Percentiles rank a stretch among this genome's conserved stretches.
phyloP scores from a whole-genome alignment of 2,888 invertebrate species.

The Macaria notata region DNA sequence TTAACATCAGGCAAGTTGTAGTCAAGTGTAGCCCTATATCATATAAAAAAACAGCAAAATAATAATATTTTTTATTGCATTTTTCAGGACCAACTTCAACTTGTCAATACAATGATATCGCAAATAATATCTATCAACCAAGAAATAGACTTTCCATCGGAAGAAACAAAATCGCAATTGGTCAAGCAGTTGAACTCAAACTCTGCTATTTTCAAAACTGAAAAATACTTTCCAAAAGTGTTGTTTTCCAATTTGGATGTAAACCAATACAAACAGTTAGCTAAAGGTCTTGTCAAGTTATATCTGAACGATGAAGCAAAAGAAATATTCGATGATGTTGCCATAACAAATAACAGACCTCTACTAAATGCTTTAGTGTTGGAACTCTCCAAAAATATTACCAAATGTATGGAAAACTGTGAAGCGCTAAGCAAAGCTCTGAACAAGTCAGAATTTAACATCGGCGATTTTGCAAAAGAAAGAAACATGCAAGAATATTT shows the following conservation, averaged over 20 bases:
- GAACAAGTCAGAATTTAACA: conserved; percentile 55
- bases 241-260: conserved; percentile 58
- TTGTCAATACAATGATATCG: conserved; percentile 58
- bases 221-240: conserved; percentile 49
- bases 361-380: conserved; percentile 56
- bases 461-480: conserved; percentile 50
- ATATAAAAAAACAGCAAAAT: no score
- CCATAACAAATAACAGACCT: conserved; percentile 50
- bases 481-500: conserved; percentile 50
- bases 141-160: conserved; percentile 29
- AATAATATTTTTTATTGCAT: background rate
- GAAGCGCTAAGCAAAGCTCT: conserved; percentile 58
- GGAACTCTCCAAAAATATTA: conserved; percentile 57
- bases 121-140: conserved; percentile 44
- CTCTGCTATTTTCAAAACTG: conserved; percentile 42
- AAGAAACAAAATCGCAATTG: conserved; percentile 53
- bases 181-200: conserved; percentile 53
- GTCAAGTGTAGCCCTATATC: no score
- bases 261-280: conserved; percentile 51
- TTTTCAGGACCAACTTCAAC: conserved; percentile 62
- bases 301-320: conserved; percentile 41
- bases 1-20: no score
- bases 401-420: conserved; percentile 55
- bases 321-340: conserved; percentile 48
- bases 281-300: conserved; percentile 59